Evolutionary conservation across 92 coral and sea anemone genomes (phyloP).

Genomic region (Zoanthus gigantus): DNA sequence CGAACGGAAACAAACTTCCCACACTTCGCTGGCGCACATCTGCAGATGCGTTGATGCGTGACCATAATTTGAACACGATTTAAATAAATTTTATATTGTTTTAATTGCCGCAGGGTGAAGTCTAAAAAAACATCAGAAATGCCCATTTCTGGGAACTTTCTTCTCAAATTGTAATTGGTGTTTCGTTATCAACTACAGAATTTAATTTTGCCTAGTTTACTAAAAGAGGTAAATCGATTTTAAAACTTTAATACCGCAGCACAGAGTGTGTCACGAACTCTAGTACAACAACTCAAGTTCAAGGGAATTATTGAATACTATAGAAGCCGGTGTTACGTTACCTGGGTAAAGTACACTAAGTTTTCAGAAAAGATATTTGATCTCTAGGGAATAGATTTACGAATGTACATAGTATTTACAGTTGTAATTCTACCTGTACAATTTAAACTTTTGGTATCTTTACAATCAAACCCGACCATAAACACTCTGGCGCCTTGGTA

Average conservation of each 20-base stretch:
- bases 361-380: not conserved
- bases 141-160: not conserved
- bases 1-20: constrained; percentile 38
- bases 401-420: not conserved
- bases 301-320: no score
- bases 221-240: not conserved
- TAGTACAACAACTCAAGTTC: no score
- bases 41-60: constrained; percentile 41
- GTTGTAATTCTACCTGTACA: not conserved
- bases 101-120: constrained; percentile 7
- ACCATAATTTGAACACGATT: constrained; percentile 26
- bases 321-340: no score
- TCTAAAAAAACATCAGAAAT: not conserved
- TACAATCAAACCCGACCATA: not conserved
- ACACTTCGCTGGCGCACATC: constrained; percentile 10
- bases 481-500: constrained; percentile 26
- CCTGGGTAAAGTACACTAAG: not conserved
- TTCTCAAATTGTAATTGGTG: not conserved
- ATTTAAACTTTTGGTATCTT: not conserved
- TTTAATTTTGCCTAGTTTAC: not conserved
- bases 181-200: not conserved
- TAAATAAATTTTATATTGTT: not conserved
- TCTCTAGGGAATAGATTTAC: not conserved
- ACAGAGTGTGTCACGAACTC: no score
- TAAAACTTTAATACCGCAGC: not conserved